Percentiles rank a stretch among this genome's conserved stretches.
phyloP scores from a whole-genome alignment of 2,797 vertebrate species.

The Numenius phaeopus region DNA sequence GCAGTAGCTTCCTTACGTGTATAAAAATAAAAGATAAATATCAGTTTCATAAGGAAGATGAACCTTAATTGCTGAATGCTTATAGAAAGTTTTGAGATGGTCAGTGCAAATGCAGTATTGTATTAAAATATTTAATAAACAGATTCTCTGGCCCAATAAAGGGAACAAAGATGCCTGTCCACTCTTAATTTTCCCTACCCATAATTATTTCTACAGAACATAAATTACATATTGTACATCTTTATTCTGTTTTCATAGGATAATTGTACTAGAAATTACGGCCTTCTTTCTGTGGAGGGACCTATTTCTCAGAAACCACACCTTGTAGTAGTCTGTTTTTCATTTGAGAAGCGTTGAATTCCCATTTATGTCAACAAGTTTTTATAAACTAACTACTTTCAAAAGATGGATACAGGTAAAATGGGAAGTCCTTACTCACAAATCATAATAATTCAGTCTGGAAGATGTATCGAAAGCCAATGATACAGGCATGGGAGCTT shows the following conservation, averaged over 20 bases:
- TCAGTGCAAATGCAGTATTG: conserved; percentile 22
- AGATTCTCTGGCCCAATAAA: not conserved
- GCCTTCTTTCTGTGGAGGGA: conserved; percentile 19
- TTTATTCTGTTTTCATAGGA: conserved; percentile 51
- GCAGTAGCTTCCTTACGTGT: not conserved
- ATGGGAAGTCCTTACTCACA: not conserved
- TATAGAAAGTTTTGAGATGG: not conserved
- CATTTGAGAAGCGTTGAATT: not conserved
- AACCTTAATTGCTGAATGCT: not conserved
- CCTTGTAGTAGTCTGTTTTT: conserved; percentile 10
- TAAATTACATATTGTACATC: conserved; percentile 43
- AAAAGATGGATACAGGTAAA: not conserved
- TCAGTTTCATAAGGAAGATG: not conserved
- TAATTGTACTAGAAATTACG: conserved; percentile 54
- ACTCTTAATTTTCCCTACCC: conserved; percentile 34
- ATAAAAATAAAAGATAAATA: conserved; percentile 26
- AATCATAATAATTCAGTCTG: not conserved
- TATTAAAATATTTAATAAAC: conserved; percentile 52
- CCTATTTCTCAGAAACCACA: conserved; percentile 29
- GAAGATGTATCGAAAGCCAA: not conserved
- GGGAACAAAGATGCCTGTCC: conserved; percentile 20
- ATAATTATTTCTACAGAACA: conserved; percentile 42
- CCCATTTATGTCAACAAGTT: not conserved
- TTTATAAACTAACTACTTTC: not conserved
- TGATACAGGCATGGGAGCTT: not conserved